Percentiles rank a stretch among this genome's conserved stretches.
phyloP scores from a whole-genome alignment of 1,140 invertebrate species.

The Pseudomyrmex dendroicus region DNA sequence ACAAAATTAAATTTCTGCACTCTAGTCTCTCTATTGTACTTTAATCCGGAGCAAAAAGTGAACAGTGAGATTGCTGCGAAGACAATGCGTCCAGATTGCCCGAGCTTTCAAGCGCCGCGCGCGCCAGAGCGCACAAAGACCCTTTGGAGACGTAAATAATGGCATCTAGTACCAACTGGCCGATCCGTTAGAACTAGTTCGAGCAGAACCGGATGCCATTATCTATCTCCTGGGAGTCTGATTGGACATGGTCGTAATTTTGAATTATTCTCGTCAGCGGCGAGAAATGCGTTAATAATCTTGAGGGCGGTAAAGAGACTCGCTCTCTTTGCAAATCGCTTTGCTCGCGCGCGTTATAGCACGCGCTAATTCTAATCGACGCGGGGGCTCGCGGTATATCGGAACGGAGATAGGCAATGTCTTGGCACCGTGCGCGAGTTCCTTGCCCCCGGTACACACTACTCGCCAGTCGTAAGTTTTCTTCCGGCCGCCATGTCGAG shows the following conservation, averaged over 20 bases:
- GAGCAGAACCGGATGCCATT: conserved; percentile 47
- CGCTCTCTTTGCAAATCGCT: neutral
- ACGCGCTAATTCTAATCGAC: conserved; percentile 37
- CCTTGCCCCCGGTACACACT: conserved; percentile 55
- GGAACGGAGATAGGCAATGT: conserved; percentile 31
- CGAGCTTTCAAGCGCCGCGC: neutral
- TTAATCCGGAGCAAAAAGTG: neutral
- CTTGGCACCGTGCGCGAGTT: conserved; percentile 59
- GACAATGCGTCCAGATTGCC: conserved; percentile 32
- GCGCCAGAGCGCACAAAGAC: conserved; percentile 21
- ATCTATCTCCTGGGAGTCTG: conserved; percentile 32
- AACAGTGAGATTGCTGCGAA: neutral
- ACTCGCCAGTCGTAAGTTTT: conserved; percentile 59
- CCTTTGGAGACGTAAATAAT: conserved; percentile 39
- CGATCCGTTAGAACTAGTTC: conserved; percentile 50
- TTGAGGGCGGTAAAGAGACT: neutral
- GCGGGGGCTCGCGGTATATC: conserved; percentile 20
- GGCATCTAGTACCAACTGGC: conserved; percentile 6
- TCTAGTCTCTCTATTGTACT: neutral
- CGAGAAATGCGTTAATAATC: conserved; percentile 44
- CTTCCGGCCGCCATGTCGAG: conserved; percentile 37
- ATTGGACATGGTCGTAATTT: conserved; percentile 41
- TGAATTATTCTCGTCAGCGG: conserved; percentile 36
- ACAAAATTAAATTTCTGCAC: neutral
- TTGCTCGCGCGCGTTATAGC: neutral